Conservation (phyloP, 2,113 vertebrate species). For the Dipodomys stephensi region DNA sequence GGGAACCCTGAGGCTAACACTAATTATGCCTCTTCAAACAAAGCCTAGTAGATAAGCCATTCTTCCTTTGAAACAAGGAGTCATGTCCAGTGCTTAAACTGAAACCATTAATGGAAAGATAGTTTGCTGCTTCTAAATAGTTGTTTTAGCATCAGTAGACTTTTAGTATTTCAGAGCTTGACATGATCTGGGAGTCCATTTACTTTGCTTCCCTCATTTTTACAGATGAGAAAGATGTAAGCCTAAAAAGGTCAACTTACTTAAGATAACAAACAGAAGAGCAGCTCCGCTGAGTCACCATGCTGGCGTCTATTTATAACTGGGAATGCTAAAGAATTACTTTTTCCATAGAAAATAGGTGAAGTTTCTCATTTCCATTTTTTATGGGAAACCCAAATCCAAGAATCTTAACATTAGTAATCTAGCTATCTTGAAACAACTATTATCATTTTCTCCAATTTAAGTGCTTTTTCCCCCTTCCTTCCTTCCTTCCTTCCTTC, state of each 20-base stretch:
- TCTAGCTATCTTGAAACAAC: background rate
- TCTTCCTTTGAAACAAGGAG: background rate
- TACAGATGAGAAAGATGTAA: conserved; percentile 46
- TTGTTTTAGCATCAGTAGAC: background rate
- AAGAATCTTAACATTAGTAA: conserved; percentile 5
- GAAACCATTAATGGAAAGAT: background rate
- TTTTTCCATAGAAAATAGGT: conserved; percentile 47
- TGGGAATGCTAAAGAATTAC: conserved; percentile 15
- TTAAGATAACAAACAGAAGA: conserved; percentile 63
- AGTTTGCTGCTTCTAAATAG: background rate
- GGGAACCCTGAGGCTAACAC: background rate
- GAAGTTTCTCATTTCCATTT: conserved; percentile 44
- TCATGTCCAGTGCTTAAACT: background rate
- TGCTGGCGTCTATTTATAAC: conserved; percentile 29
- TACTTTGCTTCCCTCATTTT: conserved; percentile 24
- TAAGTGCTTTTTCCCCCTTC: background rate
- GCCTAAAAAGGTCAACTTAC: conserved; percentile 56
- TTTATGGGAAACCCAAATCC: conserved; percentile 14
- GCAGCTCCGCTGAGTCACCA: conserved; percentile 35
- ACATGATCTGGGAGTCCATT: conserved; percentile 33
- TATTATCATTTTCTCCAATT: background rate
- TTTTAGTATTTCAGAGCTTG: conserved; percentile 47
- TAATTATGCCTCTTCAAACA: background rate
- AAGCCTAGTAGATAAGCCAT: background rate
- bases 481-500: too few relatives aligned